These are phyloP conservation scores for Taurulus bubalis DNA, from an alignment of 2,113 vertebrate genomes.

Conservation along the genomic window DNA sequence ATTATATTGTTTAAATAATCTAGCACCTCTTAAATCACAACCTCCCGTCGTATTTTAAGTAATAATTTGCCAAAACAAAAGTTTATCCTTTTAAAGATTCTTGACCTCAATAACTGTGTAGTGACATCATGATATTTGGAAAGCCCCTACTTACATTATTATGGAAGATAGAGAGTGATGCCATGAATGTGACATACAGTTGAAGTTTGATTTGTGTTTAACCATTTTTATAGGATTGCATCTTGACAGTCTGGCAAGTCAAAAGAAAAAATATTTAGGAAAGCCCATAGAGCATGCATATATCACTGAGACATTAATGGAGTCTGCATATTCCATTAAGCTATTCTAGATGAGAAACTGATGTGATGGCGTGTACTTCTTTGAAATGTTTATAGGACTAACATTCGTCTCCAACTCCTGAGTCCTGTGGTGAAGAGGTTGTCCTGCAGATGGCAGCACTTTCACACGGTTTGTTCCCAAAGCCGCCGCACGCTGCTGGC, in stretches of 20 bases:
- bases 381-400: neutral
- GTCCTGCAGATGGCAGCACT: conserved; percentile 73
- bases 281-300: neutral
- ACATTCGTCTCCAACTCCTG: conserved; percentile 13
- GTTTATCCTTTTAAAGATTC: too few species aligned
- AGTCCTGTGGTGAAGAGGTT: neutral
- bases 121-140: neutral
- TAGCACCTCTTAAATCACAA: neutral
- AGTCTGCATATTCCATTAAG: neutral
- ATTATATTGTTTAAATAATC: neutral
- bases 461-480: conserved; percentile 18
- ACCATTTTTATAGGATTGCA: neutral
- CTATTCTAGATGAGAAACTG: neutral
- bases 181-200: neutral
- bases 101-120: neutral
- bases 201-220: neutral
- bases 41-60: neutral
- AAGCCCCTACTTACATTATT: neutral
- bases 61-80: neutral
- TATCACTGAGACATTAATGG: neutral
- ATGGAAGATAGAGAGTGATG: neutral
- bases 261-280: neutral
- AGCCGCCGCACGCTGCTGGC: neutral
- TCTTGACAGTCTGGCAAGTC: neutral
- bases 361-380: neutral